Percentiles rank a stretch among this genome's conserved stretches.
These are phyloP conservation scores for Amphipyra tragopoginis DNA, from an alignment of 2,888 invertebrate genomes.

Conservation along the genomic window DNA sequence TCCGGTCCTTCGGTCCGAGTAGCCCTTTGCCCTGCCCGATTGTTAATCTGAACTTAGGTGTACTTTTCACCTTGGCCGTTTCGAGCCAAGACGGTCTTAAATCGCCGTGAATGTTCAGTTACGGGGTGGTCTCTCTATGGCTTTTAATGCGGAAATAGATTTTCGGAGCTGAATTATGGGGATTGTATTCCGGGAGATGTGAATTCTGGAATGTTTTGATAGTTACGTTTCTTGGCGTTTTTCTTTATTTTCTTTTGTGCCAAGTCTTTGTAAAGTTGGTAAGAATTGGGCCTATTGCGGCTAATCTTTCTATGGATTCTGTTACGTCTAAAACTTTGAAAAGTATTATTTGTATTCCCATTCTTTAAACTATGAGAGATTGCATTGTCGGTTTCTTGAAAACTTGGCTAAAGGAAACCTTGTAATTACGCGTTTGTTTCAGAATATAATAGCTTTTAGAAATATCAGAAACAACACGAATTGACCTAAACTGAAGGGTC, in stretches of 20 bases:
- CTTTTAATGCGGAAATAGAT: slow-evolving; percentile 37
- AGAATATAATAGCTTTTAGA: slow-evolving; percentile 8
- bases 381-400: slow-evolving; percentile 16
- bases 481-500: slow-evolving; percentile 31
- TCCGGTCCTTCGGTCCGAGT: slow-evolving; percentile 70
- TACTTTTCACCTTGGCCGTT: slow-evolving; percentile 83
- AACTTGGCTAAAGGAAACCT: slow-evolving; percentile 26
- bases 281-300: background rate
- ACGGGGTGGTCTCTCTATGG: slow-evolving; percentile 63
- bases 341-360: slow-evolving; percentile 8
- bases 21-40: slow-evolving; percentile 75
- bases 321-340: slow-evolving; percentile 18
- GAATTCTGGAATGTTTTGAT: slow-evolving; percentile 1
- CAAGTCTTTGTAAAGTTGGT: background rate
- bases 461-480: slow-evolving; percentile 15
- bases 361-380: slow-evolving; percentile 1
- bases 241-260: background rate
- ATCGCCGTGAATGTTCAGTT: slow-evolving; percentile 69
- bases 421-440: slow-evolving; percentile 4
- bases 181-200: background rate
- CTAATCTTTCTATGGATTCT: slow-evolving; percentile 14
- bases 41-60: slow-evolving; percentile 86
- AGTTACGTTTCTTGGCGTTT: no score
- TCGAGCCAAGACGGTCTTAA: slow-evolving; percentile 71
- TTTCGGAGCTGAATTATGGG: slow-evolving; percentile 10